Evolutionary conservation across 2,113 vertebrate genomes (phyloP), one percentile per base, ranked within the genome.

Genomic region (Otocyon megalotis): DNA sequence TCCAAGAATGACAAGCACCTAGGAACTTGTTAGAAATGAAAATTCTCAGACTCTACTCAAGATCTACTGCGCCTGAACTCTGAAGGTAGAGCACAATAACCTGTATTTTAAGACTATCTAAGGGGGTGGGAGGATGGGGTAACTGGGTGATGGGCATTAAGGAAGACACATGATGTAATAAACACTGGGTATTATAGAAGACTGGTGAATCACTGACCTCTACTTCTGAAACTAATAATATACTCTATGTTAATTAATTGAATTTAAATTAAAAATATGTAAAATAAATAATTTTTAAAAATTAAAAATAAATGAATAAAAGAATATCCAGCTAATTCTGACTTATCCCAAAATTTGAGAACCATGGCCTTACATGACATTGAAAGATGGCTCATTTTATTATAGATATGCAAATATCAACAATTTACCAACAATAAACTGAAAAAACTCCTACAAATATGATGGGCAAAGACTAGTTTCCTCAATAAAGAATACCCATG

Each of bases 401-500:
- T 81, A 50, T 28, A 20, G 2, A 60, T 26, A 48, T 28, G 20
- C 5, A 94, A 94, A 22, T 30, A 48, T 32, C 35, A 60, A 76
- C 7, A 48, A 48, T 15, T 48, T 76, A 87, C 50, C 14, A 87
- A 94, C 28, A 79, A 67, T 35, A 65, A 84, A 50, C 30, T 69
- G 22, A 88, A 90, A 87, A 76, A 50, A 72, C n/a, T 20, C 65
- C 53, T 62, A 93, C 26, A 81, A 32, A 76, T 28, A 53, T 2
- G 62, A 48, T 14, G 54, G 48, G 48, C n/a, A 93, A 71, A 83
- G 32, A 60, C 56, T 48, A 88, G 74, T 72, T 69, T 96, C 50
- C 37, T 82, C 90, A 82, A 53, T 76, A 67, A 87, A 86, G 77
- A 96, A 92, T 92, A 86, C 24, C 76, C 24, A 35, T 11, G n/a